Base-by-base conservation (phyloP, 2,797 vertebrate species). In the Neolamprologus multifasciatus region DNA sequence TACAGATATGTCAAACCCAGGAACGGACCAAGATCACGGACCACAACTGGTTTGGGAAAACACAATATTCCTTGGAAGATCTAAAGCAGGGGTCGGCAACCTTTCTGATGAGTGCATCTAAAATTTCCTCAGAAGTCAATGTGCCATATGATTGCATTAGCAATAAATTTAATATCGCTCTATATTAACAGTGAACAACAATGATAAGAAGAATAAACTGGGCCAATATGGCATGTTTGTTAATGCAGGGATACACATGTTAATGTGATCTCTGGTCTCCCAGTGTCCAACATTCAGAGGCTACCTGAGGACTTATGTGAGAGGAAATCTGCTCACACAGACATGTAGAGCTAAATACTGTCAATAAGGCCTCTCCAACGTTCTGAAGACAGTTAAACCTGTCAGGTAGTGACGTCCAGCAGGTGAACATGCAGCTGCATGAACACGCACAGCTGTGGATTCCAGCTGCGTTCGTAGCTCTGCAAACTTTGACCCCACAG, bases 291-390 rank as follows among this genome's bases (percentile, higher is more conserved):
- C 48, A 0, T n/a, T 50, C 48, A 50, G 48, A 50, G 8, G 8
- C 2, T 50, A 0, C 48, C 50, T 6, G 19, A 10, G 50, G 19
- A 51, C 48, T 51, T 5, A 2, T 51, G 19, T 6, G 9, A 51
- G 19, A 51, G 50, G 0, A 51, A 51, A n/a, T 2, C 5, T 51
- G 50, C 19, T 51, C 50, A n/a, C 48, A 50, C 48, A n/a, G 50
- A 51, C 0, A 51, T n/a, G 48, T 6, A 0, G 19, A 51, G 50
- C 1, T 0, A 51, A 51, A n/a, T 0, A n/a, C 50, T 51, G 50
- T 51, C 50, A 51, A 51, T 51, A 51, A 51, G 0, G 19, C 1
- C 48, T 51, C 19, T 51, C 2, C 19, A 51, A 11, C 0, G 19
- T 51, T 51, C 50, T 51, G 3, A 11, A 51, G 50, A 51, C 3